Evolutionary conservation across 1,140 invertebrate species (phyloP), one percentile per base, ranked within the genome.

Genomic region (Cepaea nemoralis): DNA sequence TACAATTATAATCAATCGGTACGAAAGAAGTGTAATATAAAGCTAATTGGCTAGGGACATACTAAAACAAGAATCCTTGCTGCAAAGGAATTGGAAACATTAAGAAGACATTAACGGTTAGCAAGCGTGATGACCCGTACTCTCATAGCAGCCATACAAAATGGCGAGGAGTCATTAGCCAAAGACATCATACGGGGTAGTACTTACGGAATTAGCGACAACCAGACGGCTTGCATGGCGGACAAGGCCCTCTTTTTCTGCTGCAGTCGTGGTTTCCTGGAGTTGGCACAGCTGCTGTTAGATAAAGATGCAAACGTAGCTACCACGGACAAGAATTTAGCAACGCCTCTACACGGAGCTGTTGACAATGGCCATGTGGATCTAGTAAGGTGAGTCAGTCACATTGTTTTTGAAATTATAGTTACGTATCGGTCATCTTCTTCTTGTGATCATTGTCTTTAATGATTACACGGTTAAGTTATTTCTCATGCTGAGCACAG

Each of bases 221-320:
- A 67, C 24, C 89, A 89, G 67, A 81, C 81, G 2, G 50, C 83
- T 0, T 80, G 80, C 27, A 73, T 85, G 37, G 84, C 87, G 39
- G 89, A 89, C 27, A 87, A 86, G 12, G 85, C 89, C 0, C 70
- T 90, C 33, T 90, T 88, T 67, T 90, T 87, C 88, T 86, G 88
- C 6, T 87, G 86, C 75, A 86, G 85, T 39, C 83, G 83, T 10
- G 89, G 89, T 10, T 86, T 84, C 59, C 45, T 83, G 14, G 87
- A 88, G 37, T 39, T 90, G 22, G 87, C 85, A 12, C 81, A 85
- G n/a, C 63, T 89, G n/a, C 45, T 90, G 24, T 50, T 90, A 16
- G 31, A 83, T 0, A 84, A 87, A 2, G 86, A 86, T 14, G 88
- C 88, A 0, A 84, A 84, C 40, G 83, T 87, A 10, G 86, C 86